phyloP scores from a whole-genome alignment of 2,113 vertebrate genomes.

The Elgaria multicarinata region DNA sequence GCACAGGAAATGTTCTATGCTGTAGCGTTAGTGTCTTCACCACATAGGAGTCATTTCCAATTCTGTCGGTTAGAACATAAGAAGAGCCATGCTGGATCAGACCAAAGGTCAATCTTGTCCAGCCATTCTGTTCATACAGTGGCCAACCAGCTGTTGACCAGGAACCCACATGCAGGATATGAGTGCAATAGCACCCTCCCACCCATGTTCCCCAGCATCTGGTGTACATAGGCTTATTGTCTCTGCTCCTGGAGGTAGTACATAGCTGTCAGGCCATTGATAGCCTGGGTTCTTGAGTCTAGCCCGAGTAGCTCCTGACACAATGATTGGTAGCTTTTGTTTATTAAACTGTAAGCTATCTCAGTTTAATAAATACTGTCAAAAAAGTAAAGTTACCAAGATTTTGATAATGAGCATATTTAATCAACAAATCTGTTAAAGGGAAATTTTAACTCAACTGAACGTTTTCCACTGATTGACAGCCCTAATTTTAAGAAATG shows the following conservation, averaged over 20 bases:
- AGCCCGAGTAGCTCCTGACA: not conserved
- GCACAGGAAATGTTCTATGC: not conserved
- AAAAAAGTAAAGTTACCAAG: not conserved
- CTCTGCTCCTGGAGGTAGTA: too few relatives aligned
- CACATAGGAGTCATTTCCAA: not conserved
- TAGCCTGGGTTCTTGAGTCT: not conserved
- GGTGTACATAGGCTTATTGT: too few relatives aligned
- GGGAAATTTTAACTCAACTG: not conserved
- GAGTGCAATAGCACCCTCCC: too few relatives aligned
- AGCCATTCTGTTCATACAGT: too few relatives aligned
- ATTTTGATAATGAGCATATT: not conserved
- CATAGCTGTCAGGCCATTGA: too few relatives aligned
- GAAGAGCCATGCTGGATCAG: too few relatives aligned
- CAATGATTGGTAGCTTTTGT: not conserved
- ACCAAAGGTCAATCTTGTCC: too few relatives aligned
- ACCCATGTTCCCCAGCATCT: too few relatives aligned
- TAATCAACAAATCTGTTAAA: not conserved
- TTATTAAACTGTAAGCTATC: not conserved
- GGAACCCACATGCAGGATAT: too few relatives aligned
- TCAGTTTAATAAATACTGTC: not conserved
- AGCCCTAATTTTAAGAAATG: not conserved
- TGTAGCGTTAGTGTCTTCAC: not conserved
- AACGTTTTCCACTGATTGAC: not conserved
- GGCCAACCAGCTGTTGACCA: too few relatives aligned
- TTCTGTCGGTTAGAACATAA: too few relatives aligned